These are phyloP conservation scores for Taeniopygia guttata DNA, from an alignment of 2,797 vertebrate species.

Conservation along the genomic window DNA sequence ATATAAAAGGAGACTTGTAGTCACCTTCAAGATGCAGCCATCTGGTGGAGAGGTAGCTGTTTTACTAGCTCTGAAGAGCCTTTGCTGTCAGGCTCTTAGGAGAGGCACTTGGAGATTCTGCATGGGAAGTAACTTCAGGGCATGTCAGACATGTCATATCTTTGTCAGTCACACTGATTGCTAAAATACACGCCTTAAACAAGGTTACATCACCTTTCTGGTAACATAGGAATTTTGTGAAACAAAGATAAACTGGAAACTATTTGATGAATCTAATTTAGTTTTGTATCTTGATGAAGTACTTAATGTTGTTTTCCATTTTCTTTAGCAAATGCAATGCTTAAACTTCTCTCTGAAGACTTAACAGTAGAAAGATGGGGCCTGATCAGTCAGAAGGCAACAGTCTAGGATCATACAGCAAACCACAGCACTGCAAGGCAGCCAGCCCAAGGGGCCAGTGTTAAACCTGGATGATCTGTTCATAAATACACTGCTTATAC, in stretches of 20 bases:
- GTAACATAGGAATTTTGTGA: background rate
- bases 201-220: background rate
- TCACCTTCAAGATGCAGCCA: background rate
- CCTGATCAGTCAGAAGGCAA: background rate
- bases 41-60: background rate
- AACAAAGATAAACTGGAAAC: background rate
- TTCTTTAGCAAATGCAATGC: background rate
- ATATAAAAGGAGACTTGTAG: background rate
- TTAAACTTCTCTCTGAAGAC: background rate
- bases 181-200: background rate
- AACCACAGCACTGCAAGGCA: background rate
- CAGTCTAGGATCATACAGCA: background rate
- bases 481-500: background rate
- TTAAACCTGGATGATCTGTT: background rate
- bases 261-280: background rate
- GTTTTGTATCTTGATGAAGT: background rate
- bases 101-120: background rate
- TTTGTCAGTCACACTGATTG: background rate
- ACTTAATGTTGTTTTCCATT: background rate
- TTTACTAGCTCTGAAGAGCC: background rate
- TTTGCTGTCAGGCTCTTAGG: background rate
- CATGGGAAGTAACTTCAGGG: background rate
- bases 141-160: background rate
- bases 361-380: background rate
- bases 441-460: background rate